Evolutionary conservation across 2,888 invertebrate genomes (phyloP).

Genomic region (Cerceris rybyensis): DNA sequence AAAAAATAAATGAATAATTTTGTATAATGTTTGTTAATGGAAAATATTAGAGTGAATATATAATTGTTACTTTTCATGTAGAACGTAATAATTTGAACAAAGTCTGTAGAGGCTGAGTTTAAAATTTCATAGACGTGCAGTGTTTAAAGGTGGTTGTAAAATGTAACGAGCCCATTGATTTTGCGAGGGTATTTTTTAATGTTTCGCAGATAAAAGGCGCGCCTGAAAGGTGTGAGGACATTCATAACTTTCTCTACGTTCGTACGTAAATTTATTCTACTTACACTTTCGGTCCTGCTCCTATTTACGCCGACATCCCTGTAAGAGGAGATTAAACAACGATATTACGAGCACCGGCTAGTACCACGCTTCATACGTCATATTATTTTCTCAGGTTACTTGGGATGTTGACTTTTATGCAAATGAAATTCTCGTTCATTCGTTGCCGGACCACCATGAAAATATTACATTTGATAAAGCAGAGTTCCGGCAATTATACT

Average conservation of each 20-base stretch:
- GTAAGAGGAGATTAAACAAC: constrained; percentile 72
- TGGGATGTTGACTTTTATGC: constrained; percentile 43
- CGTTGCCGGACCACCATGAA: constrained; percentile 8
- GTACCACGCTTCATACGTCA: constrained; percentile 33
- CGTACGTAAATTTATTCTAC: constrained; percentile 56
- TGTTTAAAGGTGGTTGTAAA: background rate
- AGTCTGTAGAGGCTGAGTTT: background rate
- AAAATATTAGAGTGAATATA: too few species aligned
- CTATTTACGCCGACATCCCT: constrained; percentile 65
- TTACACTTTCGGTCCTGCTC: constrained; percentile 55
- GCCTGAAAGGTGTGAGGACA: constrained; percentile 6
- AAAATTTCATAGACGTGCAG: background rate
- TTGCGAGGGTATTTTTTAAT: background rate
- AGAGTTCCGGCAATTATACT: background rate
- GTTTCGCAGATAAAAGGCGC: constrained; percentile 14
- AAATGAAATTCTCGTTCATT: constrained; percentile 57
- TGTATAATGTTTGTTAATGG: too few species aligned
- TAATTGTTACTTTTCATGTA: background rate
- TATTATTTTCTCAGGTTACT: constrained; percentile 60
- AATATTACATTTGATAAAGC: constrained; percentile 11
- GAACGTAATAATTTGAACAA: background rate
- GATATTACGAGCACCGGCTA: constrained; percentile 52
- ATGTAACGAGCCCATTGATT: constrained; percentile 16
- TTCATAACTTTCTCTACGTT: constrained; percentile 34
- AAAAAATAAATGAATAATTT: too few species aligned